Base-by-base conservation (phyloP, 30 jellyfish, hydroid and myxozoan species). In the Clytia hemisphaerica region DNA sequence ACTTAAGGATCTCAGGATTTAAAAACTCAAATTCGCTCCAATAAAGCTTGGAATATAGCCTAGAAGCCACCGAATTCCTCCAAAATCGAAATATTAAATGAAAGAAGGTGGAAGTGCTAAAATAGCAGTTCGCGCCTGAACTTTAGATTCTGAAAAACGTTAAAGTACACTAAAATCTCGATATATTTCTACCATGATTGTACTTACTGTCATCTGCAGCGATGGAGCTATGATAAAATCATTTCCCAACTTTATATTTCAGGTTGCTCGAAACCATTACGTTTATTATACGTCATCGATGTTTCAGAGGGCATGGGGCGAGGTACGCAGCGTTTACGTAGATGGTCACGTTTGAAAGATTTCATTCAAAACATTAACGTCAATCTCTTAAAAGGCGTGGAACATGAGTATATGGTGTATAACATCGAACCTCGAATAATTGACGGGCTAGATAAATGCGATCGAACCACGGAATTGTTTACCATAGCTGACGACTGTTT, bases 261-360 rank as follows among this genome's bases (percentile, higher is more conserved):
- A 82, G 99, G 95, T 16, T 91, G 99, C 88, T 68, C 72, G 53
- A 73, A 84, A 5, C 99, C 94, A 5, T 77, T 91, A 40, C 75
- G 80, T 28, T 85, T 82, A 24, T 30, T 91, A 26, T 91, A 76
- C 73, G 94, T 71, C 30, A 72, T 91, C 48, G 99, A 91, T 57
- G 99, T 91, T 2, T 91, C 99, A 2, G 94, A 91, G 25, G 99
- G 96, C 10, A 50, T 91, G 31, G 99, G 99, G 6, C 80, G 82
- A 6, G 99, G 99, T 3, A 83, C 89, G 7, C 49, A 78, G 16
- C 73, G 99, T 40, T 72, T 76, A 71, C 60, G 75, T 27, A 76
- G 82, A 37, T 91, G 99, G 99, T 62, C 82, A 45, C 95, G 95
- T 37, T 42, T 91, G 69, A 75, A 72, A 40, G 73, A 82, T 15